These are phyloP conservation scores for Tenthredo amoena DNA, from an alignment of 2,888 invertebrate species.

Conservation along the genomic window DNA sequence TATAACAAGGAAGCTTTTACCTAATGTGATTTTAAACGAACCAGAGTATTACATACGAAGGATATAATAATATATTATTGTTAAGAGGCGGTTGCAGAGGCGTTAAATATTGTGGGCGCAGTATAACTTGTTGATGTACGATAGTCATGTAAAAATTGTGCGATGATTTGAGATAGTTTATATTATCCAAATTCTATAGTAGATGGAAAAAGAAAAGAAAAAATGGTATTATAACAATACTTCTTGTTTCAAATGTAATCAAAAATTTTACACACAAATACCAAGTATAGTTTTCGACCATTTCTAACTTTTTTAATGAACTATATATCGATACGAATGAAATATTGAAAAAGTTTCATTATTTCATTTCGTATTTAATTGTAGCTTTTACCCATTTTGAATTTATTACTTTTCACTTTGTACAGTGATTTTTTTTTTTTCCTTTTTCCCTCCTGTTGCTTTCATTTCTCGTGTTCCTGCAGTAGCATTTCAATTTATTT, in stretches of 20 bases:
- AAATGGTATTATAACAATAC: background rate
- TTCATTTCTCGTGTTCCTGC: constrained; percentile 28
- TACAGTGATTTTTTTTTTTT: constrained; percentile 14
- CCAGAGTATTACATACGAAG: constrained; percentile 58
- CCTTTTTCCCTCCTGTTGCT: background rate
- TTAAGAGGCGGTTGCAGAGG: constrained; percentile 55
- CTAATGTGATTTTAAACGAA: constrained; percentile 63
- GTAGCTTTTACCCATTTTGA: background rate
- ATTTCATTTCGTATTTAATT: background rate
- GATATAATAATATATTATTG: constrained; percentile 63
- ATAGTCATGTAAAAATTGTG: constrained; percentile 57
- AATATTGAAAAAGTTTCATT: background rate
- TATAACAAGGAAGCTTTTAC: constrained; percentile 57
- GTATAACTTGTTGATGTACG: constrained; percentile 27
- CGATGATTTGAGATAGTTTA: constrained; percentile 28
- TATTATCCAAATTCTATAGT: background rate
- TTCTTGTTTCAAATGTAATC: background rate
- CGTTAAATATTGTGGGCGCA: constrained; percentile 24
- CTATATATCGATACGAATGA: background rate
- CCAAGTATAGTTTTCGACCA: background rate
- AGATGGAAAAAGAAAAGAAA: background rate
- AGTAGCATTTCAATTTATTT: constrained; percentile 39
- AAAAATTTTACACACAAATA: background rate
- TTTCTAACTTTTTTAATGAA: background rate
- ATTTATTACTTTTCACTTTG: constrained; percentile 18